phyloP scores from a whole-genome alignment of 2,113 vertebrate species.

The Stigmatopora argus region DNA sequence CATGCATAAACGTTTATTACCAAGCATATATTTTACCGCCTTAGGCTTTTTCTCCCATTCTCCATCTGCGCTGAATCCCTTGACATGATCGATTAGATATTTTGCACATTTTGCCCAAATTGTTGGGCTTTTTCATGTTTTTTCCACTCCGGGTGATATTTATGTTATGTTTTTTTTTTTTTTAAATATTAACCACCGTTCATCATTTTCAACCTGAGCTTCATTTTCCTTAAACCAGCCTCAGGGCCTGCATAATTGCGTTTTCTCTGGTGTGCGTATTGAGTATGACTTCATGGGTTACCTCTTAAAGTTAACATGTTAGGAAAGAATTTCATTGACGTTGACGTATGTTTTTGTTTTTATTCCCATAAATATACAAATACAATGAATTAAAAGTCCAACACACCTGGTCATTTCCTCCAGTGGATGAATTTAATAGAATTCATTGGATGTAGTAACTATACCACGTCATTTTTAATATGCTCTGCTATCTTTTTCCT shows the following conservation, averaged over 20 bases:
- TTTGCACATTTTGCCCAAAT: neutral
- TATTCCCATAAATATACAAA: too few relatives aligned
- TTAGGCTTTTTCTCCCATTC: neutral
- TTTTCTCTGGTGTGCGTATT: conserved; percentile 30
- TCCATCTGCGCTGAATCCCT: conserved; percentile 13
- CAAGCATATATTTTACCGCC: neutral
- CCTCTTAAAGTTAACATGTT: neutral
- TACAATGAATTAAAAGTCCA: too few relatives aligned
- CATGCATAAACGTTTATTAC: conserved; percentile 11
- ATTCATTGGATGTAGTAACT: too few relatives aligned
- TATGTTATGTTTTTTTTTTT: conserved; percentile 7
- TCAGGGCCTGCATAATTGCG: conserved; percentile 27
- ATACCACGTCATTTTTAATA: neutral
- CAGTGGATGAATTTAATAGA: too few relatives aligned
- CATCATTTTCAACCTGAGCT: conserved; percentile 21
- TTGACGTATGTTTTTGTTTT: neutral
- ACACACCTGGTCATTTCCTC: too few relatives aligned
- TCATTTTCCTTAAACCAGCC: conserved; percentile 15
- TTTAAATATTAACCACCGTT: conserved; percentile 20
- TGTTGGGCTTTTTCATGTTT: conserved; percentile 15
- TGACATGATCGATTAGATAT: conserved; percentile 19
- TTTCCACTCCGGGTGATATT: neutral
- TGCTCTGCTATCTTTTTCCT: neutral
- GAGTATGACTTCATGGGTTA: neutral
- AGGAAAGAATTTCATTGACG: conserved; percentile 20